phyloP scores from a whole-genome alignment of 2,113 vertebrate species.

The Podarcis raffonei region DNA sequence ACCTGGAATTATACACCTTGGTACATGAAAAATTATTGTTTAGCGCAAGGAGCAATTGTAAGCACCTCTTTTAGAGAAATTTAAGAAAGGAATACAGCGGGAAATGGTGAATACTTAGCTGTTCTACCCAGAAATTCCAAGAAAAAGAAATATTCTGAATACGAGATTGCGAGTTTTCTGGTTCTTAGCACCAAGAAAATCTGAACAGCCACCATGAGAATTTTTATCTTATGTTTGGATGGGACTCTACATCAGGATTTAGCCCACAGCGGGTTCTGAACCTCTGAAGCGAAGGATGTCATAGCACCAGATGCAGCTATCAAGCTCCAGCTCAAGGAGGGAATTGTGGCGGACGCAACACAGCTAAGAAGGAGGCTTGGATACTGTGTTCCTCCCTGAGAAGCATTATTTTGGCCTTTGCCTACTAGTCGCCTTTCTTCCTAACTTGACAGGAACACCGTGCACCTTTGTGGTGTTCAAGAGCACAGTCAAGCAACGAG shows the following conservation, averaged over 20 bases:
- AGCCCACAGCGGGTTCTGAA: not conserved
- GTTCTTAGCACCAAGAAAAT: not conserved
- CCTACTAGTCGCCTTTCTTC: not conserved
- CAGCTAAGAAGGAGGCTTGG: not conserved
- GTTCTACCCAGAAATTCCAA: not conserved
- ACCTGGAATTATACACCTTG: not conserved
- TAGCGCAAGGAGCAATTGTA: slow-evolving; percentile 6
- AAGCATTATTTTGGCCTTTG: not conserved
- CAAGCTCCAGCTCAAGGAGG: not conserved
- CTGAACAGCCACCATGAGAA: not conserved
- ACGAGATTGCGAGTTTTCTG: not conserved
- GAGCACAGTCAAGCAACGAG: not conserved
- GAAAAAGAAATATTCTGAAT: not conserved
- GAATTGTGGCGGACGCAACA: not conserved
- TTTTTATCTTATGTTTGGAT: not conserved
- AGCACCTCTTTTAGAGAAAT: not conserved
- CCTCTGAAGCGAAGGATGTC: not conserved
- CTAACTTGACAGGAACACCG: not conserved
- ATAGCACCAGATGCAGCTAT: not conserved
- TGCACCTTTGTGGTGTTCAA: no score
- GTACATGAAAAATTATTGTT: not conserved
- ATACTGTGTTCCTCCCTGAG: not conserved
- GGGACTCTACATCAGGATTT: not conserved
- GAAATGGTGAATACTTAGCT: not conserved
- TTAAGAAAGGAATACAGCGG: not conserved